phyloP scores from a whole-genome alignment of 2,888 invertebrate species.

The Agrypnus murinus region DNA sequence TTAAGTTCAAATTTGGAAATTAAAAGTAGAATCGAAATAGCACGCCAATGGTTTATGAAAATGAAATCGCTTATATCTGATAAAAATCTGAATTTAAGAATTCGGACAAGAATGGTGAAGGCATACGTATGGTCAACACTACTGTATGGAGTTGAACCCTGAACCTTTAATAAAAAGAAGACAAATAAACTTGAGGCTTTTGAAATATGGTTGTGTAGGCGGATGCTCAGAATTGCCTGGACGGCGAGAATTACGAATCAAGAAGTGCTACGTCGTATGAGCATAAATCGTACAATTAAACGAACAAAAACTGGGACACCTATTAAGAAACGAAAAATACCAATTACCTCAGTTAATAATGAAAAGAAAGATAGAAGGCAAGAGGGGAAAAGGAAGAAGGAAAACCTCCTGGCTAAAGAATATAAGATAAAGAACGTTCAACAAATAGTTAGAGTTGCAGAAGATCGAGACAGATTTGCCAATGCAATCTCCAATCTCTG shows the following conservation, averaged over 20 bases:
- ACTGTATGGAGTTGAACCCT: constrained; percentile 11
- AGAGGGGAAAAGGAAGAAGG: too few species aligned
- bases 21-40: constrained; percentile 31
- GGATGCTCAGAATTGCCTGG: constrained; percentile 7
- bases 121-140: constrained; percentile 11
- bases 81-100: constrained; percentile 14
- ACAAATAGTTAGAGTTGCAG: too few species aligned
- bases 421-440: too few species aligned
- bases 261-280: constrained; percentile 5
- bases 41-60: constrained; percentile 24
- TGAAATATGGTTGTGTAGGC: constrained; percentile 6
- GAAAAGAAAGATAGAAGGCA: too few species aligned
- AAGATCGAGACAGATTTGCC: too few species aligned
- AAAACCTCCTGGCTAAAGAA: too few species aligned
- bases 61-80: constrained; percentile 18
- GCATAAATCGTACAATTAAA: not conserved
- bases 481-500: too few species aligned
- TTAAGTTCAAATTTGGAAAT: constrained; percentile 30
- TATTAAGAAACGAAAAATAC: constrained; percentile 1
- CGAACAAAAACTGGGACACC: not conserved
- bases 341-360: constrained; percentile 10
- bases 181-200: too few species aligned
- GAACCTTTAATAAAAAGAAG: constrained; percentile 11
- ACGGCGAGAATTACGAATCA: not conserved
- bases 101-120: constrained; percentile 2